Percentiles rank a stretch among this genome's conserved stretches.
Evolutionary conservation across 2,797 vertebrate species (phyloP).

Genomic region (Pyrocephalus nanus): DNA sequence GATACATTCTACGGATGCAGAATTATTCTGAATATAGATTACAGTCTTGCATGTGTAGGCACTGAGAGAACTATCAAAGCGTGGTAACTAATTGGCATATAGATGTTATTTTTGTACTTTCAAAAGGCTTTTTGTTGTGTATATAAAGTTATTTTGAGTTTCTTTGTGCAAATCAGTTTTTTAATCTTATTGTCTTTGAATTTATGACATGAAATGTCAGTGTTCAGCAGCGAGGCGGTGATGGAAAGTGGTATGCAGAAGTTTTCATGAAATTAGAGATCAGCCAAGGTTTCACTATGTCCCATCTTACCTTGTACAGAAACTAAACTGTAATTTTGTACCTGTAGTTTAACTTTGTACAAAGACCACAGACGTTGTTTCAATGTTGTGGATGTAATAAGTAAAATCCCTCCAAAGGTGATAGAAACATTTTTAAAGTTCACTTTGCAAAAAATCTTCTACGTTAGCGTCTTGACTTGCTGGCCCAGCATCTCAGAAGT

Average conservation of each 20-base stretch:
- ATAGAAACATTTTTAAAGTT: neutral
- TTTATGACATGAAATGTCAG: slow-evolving; percentile 68
- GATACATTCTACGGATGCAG: slow-evolving; percentile 39
- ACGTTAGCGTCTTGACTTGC: neutral
- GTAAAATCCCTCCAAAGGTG: neutral
- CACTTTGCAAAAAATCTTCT: neutral
- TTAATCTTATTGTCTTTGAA: slow-evolving; percentile 61
- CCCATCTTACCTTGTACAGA: slow-evolving; percentile 52
- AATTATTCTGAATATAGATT: slow-evolving; percentile 25
- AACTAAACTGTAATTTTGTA: slow-evolving; percentile 52
- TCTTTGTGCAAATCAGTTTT: slow-evolving; percentile 74
- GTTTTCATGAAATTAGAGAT: neutral
- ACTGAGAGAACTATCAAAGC: slow-evolving; percentile 66
- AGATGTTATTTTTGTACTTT: slow-evolving; percentile 83
- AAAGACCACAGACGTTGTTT: slow-evolving; percentile 4
- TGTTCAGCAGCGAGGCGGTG: slow-evolving; percentile 53
- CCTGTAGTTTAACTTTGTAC: slow-evolving; percentile 32
- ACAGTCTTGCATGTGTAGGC: slow-evolving; percentile 72
- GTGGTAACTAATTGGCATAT: slow-evolving; percentile 69
- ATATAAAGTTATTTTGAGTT: slow-evolving; percentile 75
- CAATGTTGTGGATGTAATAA: neutral
- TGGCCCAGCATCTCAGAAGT: neutral
- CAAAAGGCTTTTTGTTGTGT: slow-evolving; percentile 75
- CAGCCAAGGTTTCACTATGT: neutral
- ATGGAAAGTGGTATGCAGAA: neutral